Conservation (phyloP, 2,888 invertebrate genomes). For the Odontomyia ornata region DNA sequence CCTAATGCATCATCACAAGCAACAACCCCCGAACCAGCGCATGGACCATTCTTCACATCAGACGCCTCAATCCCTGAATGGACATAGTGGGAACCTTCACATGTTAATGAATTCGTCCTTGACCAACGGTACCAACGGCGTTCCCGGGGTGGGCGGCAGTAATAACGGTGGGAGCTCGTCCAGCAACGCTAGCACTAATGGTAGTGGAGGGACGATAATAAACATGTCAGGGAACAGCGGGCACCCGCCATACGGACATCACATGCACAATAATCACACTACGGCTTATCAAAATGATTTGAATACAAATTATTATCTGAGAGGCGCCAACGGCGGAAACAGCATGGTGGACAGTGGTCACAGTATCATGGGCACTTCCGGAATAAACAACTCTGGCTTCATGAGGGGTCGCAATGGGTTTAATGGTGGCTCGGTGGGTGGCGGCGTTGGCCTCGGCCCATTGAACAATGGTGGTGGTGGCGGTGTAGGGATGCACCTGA, state of each 20-base stretch:
- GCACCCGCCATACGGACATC: constrained; percentile 49
- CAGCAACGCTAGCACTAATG: constrained; percentile 16
- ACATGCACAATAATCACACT: constrained; percentile 49
- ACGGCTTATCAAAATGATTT: constrained; percentile 51
- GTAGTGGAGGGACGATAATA: constrained; percentile 34
- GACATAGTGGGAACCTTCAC: constrained; percentile 46
- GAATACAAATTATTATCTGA: constrained; percentile 51
- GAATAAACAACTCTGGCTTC: constrained; percentile 9
- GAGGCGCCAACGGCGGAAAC: constrained; percentile 44
- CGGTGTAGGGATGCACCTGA: constrained; percentile 53
- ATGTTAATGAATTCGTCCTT: constrained; percentile 48
- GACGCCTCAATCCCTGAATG: constrained; percentile 32
- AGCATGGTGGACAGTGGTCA: constrained; percentile 28
- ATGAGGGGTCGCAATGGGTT: constrained; percentile 41
- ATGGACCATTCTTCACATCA: constrained; percentile 58
- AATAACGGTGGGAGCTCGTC: constrained; percentile 25
- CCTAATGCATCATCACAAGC: constrained; percentile 45
- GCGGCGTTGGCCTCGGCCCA: constrained; percentile 46
- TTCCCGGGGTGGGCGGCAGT: neutral
- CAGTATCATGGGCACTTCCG: constrained; percentile 8
- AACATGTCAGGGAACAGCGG: constrained; percentile 31
- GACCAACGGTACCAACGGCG: constrained; percentile 42
- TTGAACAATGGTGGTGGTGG: constrained; percentile 51
- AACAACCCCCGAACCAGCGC: constrained; percentile 54
- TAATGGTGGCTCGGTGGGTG: constrained; percentile 49